Conservation (phyloP, 2,888 invertebrate species). For the Molanna angustata region DNA sequence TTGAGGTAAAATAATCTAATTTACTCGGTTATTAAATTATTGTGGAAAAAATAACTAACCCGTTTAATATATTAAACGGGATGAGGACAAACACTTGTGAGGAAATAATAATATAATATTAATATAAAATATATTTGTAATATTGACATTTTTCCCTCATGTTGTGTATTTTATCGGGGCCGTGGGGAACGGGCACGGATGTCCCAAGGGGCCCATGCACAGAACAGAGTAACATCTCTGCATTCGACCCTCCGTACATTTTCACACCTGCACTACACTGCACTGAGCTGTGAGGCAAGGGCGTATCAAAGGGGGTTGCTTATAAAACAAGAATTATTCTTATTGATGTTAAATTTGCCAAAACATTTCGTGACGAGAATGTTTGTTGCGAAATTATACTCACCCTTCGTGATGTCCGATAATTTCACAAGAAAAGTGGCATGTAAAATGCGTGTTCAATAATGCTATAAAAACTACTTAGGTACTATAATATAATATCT, state of each 20-base stretch:
- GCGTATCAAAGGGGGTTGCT: neutral
- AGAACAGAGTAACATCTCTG: slow-evolving; percentile 14
- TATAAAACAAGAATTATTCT: slow-evolving; percentile 9
- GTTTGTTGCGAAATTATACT: neutral
- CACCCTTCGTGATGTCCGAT: too few species aligned
- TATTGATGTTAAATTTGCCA: slow-evolving; percentile 10
- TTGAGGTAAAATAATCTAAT: too few species aligned
- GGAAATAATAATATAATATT: too few species aligned
- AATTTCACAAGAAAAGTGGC: too few species aligned
- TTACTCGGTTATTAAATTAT: too few species aligned
- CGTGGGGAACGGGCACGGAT: neutral
- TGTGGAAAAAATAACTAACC: too few species aligned
- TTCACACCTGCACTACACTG: slow-evolving; percentile 7
- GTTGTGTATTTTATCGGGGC: slow-evolving; percentile 5
- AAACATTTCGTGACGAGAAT: slow-evolving; percentile 2
- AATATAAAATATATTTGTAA: too few species aligned
- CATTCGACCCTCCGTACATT: slow-evolving; percentile 7
- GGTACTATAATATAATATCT: too few species aligned
- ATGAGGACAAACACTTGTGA: too few species aligned
- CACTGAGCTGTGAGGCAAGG: neutral
- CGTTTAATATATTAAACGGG: too few species aligned
- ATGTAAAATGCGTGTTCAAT: too few species aligned
- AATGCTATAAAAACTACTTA: too few species aligned
- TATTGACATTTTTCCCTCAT: slow-evolving; percentile 16
- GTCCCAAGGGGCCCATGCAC: neutral